These are phyloP conservation scores for Cepaea nemoralis DNA, from an alignment of 1,140 invertebrate species.

Conservation along the genomic window DNA sequence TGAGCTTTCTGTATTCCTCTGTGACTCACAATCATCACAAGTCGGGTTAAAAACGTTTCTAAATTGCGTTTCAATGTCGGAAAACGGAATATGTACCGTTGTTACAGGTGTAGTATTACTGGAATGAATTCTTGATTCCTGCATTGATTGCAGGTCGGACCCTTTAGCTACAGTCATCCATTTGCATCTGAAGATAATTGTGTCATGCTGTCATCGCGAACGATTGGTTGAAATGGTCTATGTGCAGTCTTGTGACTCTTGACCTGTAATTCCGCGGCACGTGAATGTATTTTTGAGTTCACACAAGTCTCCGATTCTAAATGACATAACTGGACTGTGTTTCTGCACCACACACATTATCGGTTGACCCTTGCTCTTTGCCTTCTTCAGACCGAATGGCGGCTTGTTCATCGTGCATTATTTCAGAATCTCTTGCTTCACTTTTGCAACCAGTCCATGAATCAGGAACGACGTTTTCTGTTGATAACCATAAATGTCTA, in stretches of 20 bases:
- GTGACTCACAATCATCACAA: background rate
- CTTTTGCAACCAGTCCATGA: constrained; percentile 15
- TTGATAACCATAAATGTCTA: constrained; percentile 1
- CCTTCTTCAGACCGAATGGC: background rate
- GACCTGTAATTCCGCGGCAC: too few species aligned
- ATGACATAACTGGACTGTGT: too few species aligned
- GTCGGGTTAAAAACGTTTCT: constrained; percentile 21
- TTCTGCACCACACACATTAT: background rate
- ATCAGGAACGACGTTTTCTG: constrained; percentile 14
- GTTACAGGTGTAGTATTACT: background rate
- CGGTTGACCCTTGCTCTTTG: background rate
- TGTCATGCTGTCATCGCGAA: too few species aligned
- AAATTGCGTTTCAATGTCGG: constrained; percentile 26
- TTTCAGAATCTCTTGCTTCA: background rate
- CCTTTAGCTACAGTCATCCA: too few species aligned
- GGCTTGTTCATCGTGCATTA: background rate
- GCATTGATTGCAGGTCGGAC: too few species aligned
- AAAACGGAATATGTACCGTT: constrained; percentile 17
- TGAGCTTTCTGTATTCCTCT: background rate
- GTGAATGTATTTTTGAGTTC: too few species aligned
- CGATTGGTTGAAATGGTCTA: too few species aligned
- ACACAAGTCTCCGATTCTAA: too few species aligned
- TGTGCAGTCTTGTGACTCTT: too few species aligned
- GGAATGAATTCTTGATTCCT: background rate
- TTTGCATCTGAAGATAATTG: too few species aligned